Conservation (phyloP, 2,888 invertebrate genomes). For the Drosophila affinis region DNA sequence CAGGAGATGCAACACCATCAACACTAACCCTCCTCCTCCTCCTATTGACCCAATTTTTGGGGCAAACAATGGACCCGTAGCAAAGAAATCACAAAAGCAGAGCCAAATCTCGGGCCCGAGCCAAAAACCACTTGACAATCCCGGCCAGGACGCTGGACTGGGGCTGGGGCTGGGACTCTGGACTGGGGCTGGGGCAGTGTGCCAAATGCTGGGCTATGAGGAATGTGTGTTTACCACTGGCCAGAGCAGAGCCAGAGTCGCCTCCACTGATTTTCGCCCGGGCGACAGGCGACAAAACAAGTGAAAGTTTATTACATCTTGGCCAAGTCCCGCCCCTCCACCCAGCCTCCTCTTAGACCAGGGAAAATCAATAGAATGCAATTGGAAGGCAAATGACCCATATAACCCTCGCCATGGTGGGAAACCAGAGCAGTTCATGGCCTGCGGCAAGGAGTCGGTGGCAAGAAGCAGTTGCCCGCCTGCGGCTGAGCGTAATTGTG, state of each 20-base stretch:
- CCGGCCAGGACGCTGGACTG: slow-evolving; percentile 25
- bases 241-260: slow-evolving; percentile 20
- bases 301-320: slow-evolving; percentile 71
- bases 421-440: slow-evolving; percentile 30
- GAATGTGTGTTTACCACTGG: slow-evolving; percentile 68
- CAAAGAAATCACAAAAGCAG: slow-evolving; percentile 47
- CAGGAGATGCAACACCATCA: slow-evolving; percentile 13
- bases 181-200: slow-evolving; percentile 47
- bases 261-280: slow-evolving; percentile 20
- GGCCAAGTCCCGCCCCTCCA: slow-evolving; percentile 8
- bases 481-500: slow-evolving; percentile 69
- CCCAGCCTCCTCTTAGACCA: slow-evolving; percentile 8
- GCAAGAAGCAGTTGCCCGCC: slow-evolving; percentile 47
- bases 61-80: slow-evolving; percentile 58
- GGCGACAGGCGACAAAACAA: slow-evolving; percentile 60
- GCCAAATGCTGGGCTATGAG: slow-evolving; percentile 65
- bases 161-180: slow-evolving; percentile 13
- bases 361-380: slow-evolving; percentile 70
- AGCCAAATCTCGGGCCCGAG: slow-evolving; percentile 38
- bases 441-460: slow-evolving; percentile 32
- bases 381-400: slow-evolving; percentile 70
- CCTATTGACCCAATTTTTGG: slow-evolving; percentile 68
- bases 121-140: slow-evolving; percentile 68
- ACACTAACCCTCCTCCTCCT: slow-evolving; percentile 13
- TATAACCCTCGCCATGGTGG: slow-evolving; percentile 36